Percentiles rank a stretch among this genome's conserved stretches.
phyloP scores from a whole-genome alignment of 2,113 vertebrate genomes.

The Xenopus borealis region DNA sequence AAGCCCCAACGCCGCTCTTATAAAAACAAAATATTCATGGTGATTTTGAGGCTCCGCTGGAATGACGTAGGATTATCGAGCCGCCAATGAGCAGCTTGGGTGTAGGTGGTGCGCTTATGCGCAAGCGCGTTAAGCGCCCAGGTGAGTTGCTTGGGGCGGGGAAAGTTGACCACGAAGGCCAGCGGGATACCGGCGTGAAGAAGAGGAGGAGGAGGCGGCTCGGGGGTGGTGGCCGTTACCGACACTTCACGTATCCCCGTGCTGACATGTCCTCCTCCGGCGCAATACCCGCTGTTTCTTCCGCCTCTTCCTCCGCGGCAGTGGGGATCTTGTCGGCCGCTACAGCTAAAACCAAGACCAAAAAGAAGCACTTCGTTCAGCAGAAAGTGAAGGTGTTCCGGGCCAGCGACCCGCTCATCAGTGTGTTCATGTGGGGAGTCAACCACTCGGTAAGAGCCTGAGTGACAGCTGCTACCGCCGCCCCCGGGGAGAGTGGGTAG shows the following conservation, averaged over 20 bases:
- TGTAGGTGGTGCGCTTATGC: conserved; percentile 4
- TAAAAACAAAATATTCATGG: conserved; percentile 12
- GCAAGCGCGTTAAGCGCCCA: conserved; percentile 12
- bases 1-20: too few relatives aligned
- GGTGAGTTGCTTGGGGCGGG: conserved; percentile 23
- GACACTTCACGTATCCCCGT: conserved; percentile 25
- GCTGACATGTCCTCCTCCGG: conserved; percentile 33
- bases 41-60: not conserved
- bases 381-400: conserved; percentile 88
- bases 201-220: conserved; percentile 36
- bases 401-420: conserved; percentile 79
- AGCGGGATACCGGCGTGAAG: conserved; percentile 33
- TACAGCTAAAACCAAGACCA: conserved; percentile 77
- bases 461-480: not conserved
- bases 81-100: conserved; percentile 3
- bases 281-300: not conserved
- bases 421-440: conserved; percentile 88
- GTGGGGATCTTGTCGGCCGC: conserved; percentile 54
- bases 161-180: conserved; percentile 25
- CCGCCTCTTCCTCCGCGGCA: conserved; percentile 33
- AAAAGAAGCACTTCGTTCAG: conserved; percentile 91
- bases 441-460: conserved; percentile 79
- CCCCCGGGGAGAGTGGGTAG: not conserved
- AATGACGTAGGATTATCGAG: not conserved
- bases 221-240: conserved; percentile 35